Evolutionary conservation across 2,888 invertebrate genomes (phyloP).

Genomic region (Tipula unca): DNA sequence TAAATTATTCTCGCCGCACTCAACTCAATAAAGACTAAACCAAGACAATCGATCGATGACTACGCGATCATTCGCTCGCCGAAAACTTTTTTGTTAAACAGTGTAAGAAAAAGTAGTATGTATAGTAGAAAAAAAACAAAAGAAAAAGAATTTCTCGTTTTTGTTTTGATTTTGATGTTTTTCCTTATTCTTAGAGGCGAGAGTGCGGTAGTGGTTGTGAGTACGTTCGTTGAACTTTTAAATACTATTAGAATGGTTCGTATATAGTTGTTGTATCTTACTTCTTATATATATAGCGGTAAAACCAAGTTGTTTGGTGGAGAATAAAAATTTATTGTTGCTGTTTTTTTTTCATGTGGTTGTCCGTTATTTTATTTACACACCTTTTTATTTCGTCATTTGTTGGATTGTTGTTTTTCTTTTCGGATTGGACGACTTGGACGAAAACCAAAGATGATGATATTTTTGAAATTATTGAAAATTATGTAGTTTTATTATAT

Average conservation of each 20-base stretch:
- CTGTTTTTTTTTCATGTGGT: slow-evolving; percentile 3
- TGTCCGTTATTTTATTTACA: slow-evolving; percentile 14
- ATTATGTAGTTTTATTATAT: neutral
- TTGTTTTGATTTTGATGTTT: slow-evolving; percentile 16
- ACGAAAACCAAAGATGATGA: neutral
- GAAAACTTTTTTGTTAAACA: neutral
- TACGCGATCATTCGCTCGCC: neutral
- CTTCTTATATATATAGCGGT: slow-evolving; percentile 10
- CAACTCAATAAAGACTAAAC: neutral
- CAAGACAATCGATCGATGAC: neutral
- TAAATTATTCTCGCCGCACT: neutral
- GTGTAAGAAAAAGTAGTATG: neutral
- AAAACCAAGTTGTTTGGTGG: slow-evolving; percentile 17
- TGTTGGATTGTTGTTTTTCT: neutral
- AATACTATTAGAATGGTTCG: neutral
- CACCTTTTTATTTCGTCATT: slow-evolving; percentile 8
- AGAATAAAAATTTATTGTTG: neutral
- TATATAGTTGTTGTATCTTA: neutral
- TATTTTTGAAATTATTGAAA: neutral
- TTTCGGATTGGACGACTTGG: neutral
- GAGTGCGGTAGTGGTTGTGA: slow-evolving; percentile 21
- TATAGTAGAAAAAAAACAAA: neutral
- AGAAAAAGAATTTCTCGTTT: slow-evolving; percentile 9
- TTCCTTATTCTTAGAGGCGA: neutral
- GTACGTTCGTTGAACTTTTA: slow-evolving; percentile 32